These are phyloP conservation scores for Tinea pellionella DNA, from an alignment of 2,888 invertebrate species.

Conservation along the genomic window DNA sequence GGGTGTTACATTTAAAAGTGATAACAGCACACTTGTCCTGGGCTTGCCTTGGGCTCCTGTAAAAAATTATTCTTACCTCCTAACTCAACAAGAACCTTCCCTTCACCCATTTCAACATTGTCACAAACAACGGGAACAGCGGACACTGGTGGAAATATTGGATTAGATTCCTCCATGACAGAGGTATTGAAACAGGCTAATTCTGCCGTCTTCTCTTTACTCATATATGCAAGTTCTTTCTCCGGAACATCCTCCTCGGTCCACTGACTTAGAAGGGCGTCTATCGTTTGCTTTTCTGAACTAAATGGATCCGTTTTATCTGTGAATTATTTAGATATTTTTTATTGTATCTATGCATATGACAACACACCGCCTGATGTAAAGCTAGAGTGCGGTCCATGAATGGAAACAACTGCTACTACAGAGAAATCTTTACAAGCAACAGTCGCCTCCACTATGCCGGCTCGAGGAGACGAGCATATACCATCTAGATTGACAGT, in stretches of 20 bases:
- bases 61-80: no score
- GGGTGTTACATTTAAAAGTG: no score
- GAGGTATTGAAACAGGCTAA: slow-evolving; percentile 49
- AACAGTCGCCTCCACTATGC: no score
- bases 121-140: slow-evolving; percentile 36
- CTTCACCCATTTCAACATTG: slow-evolving; percentile 18
- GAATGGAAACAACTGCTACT: no score
- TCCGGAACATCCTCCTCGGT: slow-evolving; percentile 55
- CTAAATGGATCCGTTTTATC: slow-evolving; percentile 54
- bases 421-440: no score
- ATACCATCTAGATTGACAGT: no score
- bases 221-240: slow-evolving; percentile 29
- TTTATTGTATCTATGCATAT: background rate
- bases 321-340: slow-evolving; percentile 20
- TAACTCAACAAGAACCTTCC: slow-evolving; percentile 41
- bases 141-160: slow-evolving; percentile 46
- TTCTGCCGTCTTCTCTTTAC: slow-evolving; percentile 24
- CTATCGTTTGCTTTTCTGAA: slow-evolving; percentile 54
- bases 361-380: no score
- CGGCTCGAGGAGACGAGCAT: no score
- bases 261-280: slow-evolving; percentile 58
- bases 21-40: no score
- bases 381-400: no score
- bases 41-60: no score
- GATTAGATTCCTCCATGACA: slow-evolving; percentile 50